phyloP scores from a whole-genome alignment of 1,140 invertebrate species.

The Drosophila ficusphila region DNA sequence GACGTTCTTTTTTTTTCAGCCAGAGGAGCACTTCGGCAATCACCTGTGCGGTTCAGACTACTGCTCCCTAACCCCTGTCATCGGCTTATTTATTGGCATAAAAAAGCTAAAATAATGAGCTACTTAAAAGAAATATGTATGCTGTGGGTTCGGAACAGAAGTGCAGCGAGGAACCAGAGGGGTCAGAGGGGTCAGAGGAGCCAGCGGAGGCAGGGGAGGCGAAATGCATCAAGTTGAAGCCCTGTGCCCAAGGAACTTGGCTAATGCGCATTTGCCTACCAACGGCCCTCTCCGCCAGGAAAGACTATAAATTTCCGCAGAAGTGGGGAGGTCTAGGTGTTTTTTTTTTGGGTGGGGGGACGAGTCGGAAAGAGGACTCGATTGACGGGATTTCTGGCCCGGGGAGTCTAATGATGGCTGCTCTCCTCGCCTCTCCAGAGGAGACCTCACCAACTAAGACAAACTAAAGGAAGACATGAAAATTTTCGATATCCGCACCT shows the following conservation, averaged over 20 bases:
- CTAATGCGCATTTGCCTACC: conserved; percentile 74
- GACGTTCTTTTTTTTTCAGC: not conserved
- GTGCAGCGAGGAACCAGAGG: not conserved
- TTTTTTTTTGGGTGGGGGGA: not conserved
- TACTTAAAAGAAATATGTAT: conserved; percentile 71
- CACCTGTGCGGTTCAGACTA: conserved; percentile 26
- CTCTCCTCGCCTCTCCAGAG: conserved; percentile 3
- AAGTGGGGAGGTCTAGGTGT: not conserved
- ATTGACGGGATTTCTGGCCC: conserved; percentile 38
- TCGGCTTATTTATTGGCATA: conserved; percentile 44
- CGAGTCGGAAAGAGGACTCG: conserved; percentile 8
- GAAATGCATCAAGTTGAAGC: conserved; percentile 52
- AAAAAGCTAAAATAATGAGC: conserved; percentile 66
- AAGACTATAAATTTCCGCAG: conserved; percentile 75
- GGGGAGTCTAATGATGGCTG: conserved; percentile 67
- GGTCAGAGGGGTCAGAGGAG: too few species aligned
- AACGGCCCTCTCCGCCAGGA: not conserved
- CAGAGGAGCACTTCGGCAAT: conserved; percentile 12
- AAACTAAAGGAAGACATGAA: conserved; percentile 83
- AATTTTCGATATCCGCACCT: conserved; percentile 81
- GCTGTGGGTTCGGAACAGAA: conserved; percentile 6
- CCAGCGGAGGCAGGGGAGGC: too few species aligned
- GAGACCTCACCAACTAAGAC: conserved; percentile 55
- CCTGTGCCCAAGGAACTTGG: conserved; percentile 24
- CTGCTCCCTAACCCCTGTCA: conserved; percentile 13